A percentile compares a stretch with the other conserved stretches of the same genome.
These are phyloP conservation scores for Cetoscarus ocellatus DNA, from an alignment of 2,797 vertebrate genomes.

Conservation along the genomic window DNA sequence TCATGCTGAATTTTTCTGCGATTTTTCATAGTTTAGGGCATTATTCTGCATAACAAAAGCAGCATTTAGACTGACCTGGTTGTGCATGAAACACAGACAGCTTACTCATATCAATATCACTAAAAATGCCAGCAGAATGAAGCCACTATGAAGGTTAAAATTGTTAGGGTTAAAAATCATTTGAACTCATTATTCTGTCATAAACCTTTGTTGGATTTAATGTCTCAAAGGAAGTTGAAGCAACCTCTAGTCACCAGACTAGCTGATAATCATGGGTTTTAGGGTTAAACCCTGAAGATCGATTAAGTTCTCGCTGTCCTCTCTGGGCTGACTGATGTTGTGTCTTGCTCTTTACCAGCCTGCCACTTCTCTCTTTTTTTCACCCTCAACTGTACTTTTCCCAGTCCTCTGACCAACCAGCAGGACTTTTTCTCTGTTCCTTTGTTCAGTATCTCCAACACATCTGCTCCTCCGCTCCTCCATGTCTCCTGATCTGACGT, in stretches of 20 bases:
- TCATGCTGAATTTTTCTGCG: too few species aligned
- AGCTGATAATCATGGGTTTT: not conserved
- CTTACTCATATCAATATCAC: too few species aligned
- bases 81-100: too few species aligned
- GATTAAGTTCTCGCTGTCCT: not conserved
- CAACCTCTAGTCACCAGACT: too few species aligned
- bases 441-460: constrained; percentile 32
- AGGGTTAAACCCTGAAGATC: not conserved
- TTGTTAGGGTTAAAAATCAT: too few species aligned
- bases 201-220: not conserved
- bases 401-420: not conserved
- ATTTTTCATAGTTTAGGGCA: too few species aligned
- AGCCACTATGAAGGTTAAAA: too few species aligned
- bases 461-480: constrained; percentile 40
- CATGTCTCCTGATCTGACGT: constrained; percentile 48
- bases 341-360: constrained; percentile 3
- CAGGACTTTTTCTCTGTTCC: constrained; percentile 5
- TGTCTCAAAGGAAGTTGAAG: too few species aligned
- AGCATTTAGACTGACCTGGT: too few species aligned
- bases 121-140: too few species aligned
- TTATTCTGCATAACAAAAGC: too few species aligned
- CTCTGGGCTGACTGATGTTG: not conserved
- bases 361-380: not conserved
- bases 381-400: not conserved
- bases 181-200: not conserved